These are phyloP conservation scores for Bruchidius siliquastri DNA, from an alignment of 2,888 invertebrate genomes.

Conservation along the genomic window DNA sequence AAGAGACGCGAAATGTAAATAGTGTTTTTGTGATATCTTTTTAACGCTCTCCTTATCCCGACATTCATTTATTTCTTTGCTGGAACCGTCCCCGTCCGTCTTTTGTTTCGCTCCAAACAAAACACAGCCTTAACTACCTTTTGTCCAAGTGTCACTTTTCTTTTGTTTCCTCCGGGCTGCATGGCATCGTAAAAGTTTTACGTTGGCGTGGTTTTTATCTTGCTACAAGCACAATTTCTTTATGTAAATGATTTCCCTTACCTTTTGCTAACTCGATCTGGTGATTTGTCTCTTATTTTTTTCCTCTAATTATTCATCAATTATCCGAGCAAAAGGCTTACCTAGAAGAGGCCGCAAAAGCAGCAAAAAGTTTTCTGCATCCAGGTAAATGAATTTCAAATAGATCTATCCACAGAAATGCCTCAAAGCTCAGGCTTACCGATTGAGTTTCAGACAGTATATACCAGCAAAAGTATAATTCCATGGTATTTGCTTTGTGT, in stretches of 20 bases:
- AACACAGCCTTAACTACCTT: constrained; percentile 50
- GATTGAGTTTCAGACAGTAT: too few species aligned
- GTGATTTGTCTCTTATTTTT: background rate
- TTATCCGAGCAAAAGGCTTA: too few species aligned
- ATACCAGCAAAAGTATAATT: too few species aligned
- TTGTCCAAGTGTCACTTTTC: constrained; percentile 50
- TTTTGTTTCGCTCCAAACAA: constrained; percentile 45
- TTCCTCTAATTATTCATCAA: too few species aligned
- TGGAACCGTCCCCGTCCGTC: constrained; percentile 45
- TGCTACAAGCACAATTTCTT: constrained; percentile 24
- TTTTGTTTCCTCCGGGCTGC: constrained; percentile 40
- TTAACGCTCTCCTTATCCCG: constrained; percentile 45
- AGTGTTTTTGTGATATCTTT: constrained; percentile 51
- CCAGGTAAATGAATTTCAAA: too few species aligned
- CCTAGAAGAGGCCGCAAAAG: too few species aligned
- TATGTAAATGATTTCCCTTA: constrained; percentile 17
- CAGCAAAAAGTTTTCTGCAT: too few species aligned
- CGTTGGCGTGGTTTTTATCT: constrained; percentile 36
- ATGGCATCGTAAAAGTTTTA: constrained; percentile 42
- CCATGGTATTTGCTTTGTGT: too few species aligned
- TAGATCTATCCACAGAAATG: too few species aligned
- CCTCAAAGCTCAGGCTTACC: too few species aligned
- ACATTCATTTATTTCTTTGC: constrained; percentile 49
- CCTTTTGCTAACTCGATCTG: constrained; percentile 1
- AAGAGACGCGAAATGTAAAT: constrained; percentile 47